phyloP scores from a whole-genome alignment of 2,113 vertebrate genomes.

The Helogale parvula region DNA sequence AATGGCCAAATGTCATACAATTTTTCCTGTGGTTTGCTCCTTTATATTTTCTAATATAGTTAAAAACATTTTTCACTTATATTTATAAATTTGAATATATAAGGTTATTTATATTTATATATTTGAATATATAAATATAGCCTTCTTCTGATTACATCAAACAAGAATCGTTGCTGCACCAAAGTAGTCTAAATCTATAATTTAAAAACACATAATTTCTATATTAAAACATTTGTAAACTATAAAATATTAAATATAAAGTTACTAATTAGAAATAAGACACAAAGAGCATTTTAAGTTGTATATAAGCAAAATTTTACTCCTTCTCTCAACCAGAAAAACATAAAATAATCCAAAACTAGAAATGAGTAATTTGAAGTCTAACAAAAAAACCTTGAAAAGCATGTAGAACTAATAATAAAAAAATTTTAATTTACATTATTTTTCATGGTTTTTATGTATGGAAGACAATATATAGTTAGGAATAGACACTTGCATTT shows the following conservation, averaged over 20 bases:
- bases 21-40: not conserved
- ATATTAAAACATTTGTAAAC: not conserved
- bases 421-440: not conserved
- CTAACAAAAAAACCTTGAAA: not conserved
- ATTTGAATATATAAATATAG: not conserved
- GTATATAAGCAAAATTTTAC: not conserved
- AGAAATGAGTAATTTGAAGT: slow-evolving; percentile 53
- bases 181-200: slow-evolving; percentile 2
- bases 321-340: not conserved
- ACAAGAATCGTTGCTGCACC: not conserved
- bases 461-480: not conserved
- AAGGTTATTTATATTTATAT: not conserved
- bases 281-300: slow-evolving; percentile 19
- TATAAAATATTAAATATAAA: not conserved
- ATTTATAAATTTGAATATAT: not conserved
- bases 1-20: not conserved
- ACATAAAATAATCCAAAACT: slow-evolving; percentile 33
- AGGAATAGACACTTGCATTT: slow-evolving; percentile 7
- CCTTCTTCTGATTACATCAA: not conserved
- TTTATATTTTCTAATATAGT: not conserved
- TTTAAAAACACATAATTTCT: not conserved
- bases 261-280: not conserved
- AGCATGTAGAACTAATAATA: slow-evolving; percentile 34
- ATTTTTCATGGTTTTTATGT: not conserved
- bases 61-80: not conserved